These are phyloP conservation scores for Lasioglossum figueresi DNA, from an alignment of 2,888 invertebrate species.

Conservation along the genomic window DNA sequence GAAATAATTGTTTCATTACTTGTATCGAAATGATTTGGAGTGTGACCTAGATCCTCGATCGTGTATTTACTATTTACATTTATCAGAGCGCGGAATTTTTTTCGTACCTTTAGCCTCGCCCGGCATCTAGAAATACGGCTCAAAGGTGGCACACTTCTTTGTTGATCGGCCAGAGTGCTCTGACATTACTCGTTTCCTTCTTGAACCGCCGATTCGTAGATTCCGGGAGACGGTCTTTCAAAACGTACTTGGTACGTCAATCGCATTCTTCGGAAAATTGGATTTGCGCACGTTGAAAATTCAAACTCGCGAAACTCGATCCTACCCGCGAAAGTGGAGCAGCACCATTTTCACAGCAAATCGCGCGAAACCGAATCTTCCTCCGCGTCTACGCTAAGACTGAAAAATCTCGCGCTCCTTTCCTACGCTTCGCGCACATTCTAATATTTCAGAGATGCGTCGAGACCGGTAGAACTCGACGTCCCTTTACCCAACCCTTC, in stretches of 20 bases:
- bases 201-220: background rate
- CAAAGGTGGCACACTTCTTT: constrained; percentile 6
- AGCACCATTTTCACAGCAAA: background rate
- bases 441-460: constrained; percentile 5
- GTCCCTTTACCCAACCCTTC: background rate
- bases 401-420: constrained; percentile 13
- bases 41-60: background rate
- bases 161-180: constrained; percentile 6
- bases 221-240: constrained; percentile 11
- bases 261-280: constrained; percentile 17
- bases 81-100: background rate
- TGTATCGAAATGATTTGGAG: background rate
- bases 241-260: constrained; percentile 14
- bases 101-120: background rate
- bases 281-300: constrained; percentile 19
- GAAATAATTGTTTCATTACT: background rate
- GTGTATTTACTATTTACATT: background rate
- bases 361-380: constrained; percentile 21
- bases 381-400: constrained; percentile 4
- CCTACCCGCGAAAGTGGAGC: constrained; percentile 1
- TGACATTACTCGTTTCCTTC: background rate
- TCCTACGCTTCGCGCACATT: background rate
- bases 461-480: background rate
- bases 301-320: constrained; percentile 23
- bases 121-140: background rate